Evolutionary conservation across 2,888 invertebrate genomes (phyloP).

Genomic region (Rhyacophila evoluta): DNA sequence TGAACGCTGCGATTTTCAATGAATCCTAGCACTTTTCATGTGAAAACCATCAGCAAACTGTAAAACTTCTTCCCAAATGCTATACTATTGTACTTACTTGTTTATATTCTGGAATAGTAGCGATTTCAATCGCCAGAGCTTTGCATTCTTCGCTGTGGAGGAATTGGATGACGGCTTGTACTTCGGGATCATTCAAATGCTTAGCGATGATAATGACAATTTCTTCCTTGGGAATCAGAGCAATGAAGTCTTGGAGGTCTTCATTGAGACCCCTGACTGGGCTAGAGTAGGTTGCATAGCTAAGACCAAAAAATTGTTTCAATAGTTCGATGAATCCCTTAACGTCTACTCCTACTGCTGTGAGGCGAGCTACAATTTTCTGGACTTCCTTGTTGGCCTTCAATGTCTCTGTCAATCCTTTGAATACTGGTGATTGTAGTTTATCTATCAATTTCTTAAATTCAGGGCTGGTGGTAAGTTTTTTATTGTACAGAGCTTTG

Average conservation of each 20-base stretch:
- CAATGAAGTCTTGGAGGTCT: conserved; percentile 34
- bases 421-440: conserved; percentile 33
- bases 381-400: not conserved
- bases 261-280: not conserved
- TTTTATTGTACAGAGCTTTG: conserved; percentile 34
- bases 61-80: too few species aligned
- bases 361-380: not conserved
- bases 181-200: conserved; percentile 26
- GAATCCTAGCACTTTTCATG: too few species aligned
- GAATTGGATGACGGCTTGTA: conserved; percentile 20
- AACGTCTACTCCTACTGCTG: conserved; percentile 33
- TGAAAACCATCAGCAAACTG: too few species aligned
- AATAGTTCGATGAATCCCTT: conserved; percentile 28
- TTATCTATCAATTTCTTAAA: conserved; percentile 38
- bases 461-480: conserved; percentile 34
- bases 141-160: conserved; percentile 26
- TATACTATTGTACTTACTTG: not conserved
- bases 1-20: too few species aligned
- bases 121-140: not conserved
- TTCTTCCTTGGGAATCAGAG: conserved; percentile 1
- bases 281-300: not conserved
- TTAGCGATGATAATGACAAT: not conserved
- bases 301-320: conserved; percentile 37
- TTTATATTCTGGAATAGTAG: conserved; percentile 31
- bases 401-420: conserved; percentile 26